Evolutionary conservation across 2,797 vertebrate genomes (phyloP).

Genomic region (Macroramphosus scolopax): DNA sequence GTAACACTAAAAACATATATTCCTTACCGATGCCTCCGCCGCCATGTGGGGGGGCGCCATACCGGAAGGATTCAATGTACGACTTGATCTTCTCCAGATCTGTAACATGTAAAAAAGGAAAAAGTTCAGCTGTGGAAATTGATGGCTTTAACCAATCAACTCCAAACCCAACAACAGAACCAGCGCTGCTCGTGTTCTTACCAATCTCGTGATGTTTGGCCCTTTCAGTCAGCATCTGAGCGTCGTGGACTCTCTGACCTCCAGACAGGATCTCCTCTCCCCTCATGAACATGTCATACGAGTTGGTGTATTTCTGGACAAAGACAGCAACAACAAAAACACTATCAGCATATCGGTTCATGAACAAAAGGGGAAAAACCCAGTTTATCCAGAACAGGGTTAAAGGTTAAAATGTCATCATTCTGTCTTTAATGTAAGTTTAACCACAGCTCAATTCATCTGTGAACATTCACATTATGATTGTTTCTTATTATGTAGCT

Average conservation of each 20-base stretch:
- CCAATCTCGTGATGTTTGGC: constrained; percentile 91
- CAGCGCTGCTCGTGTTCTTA: constrained; percentile 16
- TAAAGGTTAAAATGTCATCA: not conserved
- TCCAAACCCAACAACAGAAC: too few species aligned
- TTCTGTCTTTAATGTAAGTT: constrained; percentile 5
- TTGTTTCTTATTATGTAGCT: too few species aligned
- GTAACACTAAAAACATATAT: not conserved
- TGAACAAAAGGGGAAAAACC: not conserved
- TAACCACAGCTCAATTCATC: not conserved
- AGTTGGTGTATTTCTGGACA: constrained; percentile 93
- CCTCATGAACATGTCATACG: constrained; percentile 99
- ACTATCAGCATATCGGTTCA: not conserved
- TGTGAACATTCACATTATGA: too few species aligned
- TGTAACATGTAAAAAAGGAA: constrained; percentile 49
- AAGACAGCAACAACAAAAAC: constrained; percentile 2
- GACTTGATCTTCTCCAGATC: constrained; percentile 98
- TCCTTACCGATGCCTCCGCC: constrained; percentile 95
- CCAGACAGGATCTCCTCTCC: constrained; percentile 98
- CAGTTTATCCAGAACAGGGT: not conserved
- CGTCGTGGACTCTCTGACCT: constrained; percentile 94
- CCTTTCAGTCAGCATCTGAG: constrained; percentile 91
- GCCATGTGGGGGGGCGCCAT: constrained; percentile 93
- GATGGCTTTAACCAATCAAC: not conserved
- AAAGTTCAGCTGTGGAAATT: not conserved
- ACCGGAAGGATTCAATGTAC: constrained; percentile 97